These are phyloP conservation scores for Tiliacea citrago DNA, from an alignment of 2,888 invertebrate species.

Conservation along the genomic window DNA sequence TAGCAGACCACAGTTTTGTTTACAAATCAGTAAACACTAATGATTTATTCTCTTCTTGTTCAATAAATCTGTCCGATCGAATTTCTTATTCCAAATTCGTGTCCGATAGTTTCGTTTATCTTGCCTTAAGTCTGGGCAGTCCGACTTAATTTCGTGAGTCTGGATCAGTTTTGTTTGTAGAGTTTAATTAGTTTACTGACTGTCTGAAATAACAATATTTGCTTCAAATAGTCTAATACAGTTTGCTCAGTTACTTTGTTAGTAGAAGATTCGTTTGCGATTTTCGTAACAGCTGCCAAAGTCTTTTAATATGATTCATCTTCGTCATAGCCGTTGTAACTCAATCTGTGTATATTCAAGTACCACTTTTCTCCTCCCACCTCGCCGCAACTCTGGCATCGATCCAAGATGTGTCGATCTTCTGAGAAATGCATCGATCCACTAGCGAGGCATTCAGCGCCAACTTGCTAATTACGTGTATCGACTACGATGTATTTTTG, in stretches of 20 bases:
- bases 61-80: conserved; percentile 42
- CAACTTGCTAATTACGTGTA: conserved; percentile 78
- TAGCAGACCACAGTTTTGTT: conserved; percentile 56
- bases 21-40: conserved; percentile 57
- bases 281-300: conserved; percentile 50
- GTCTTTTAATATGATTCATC: conserved; percentile 67
- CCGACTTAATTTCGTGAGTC: conserved; percentile 14
- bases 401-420: conserved; percentile 82
- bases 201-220: conserved; percentile 25
- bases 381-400: conserved; percentile 77
- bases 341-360: conserved; percentile 73
- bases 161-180: conserved; percentile 18
- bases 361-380: conserved; percentile 73
- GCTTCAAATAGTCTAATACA: not conserved
- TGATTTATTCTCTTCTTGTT: conserved; percentile 55
- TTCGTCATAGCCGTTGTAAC: conserved; percentile 68
- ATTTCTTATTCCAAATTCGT: conserved; percentile 34
- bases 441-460: conserved; percentile 70
- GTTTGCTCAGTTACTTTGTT: conserved; percentile 7
- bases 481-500: conserved; percentile 69
- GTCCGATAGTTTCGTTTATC: conserved; percentile 31
- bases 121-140: conserved; percentile 5
- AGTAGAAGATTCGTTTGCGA: conserved; percentile 27
- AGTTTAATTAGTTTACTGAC: conserved; percentile 8
- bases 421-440: conserved; percentile 84